Conservation (phyloP, 2,113 vertebrate genomes). For the Apus apus region DNA sequence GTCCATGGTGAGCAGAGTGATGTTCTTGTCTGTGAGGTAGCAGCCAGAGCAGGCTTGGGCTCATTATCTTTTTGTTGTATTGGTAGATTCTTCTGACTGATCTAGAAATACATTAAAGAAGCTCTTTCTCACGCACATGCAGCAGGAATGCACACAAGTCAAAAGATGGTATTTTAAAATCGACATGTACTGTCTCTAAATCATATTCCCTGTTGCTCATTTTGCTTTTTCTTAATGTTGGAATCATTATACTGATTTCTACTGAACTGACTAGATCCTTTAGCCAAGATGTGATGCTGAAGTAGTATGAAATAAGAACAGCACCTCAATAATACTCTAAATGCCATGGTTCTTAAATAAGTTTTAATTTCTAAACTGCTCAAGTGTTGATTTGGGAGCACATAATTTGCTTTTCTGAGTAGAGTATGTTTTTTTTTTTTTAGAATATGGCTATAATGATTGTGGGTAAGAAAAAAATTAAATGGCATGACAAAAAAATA, state of each 20-base stretch:
- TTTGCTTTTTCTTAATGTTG: slow-evolving; percentile 17
- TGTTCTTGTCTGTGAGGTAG: neutral
- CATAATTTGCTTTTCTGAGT: neutral
- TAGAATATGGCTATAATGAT: neutral
- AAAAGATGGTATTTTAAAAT: neutral
- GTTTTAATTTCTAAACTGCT: slow-evolving; percentile 35
- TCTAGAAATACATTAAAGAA: slow-evolving; percentile 1
- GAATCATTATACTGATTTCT: neutral
- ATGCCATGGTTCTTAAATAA: neutral
- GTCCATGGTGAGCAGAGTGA: neutral
- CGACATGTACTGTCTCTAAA: neutral
- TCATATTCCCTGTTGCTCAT: slow-evolving; percentile 6
- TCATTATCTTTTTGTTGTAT: neutral
- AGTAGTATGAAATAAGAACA: neutral
- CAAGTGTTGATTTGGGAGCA: slow-evolving; percentile 3
- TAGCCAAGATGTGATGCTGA: neutral
- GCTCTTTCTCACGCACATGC: neutral
- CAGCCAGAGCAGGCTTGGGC: neutral
- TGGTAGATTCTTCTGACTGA: neutral
- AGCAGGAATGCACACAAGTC: neutral
- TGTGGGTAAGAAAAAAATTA: neutral
- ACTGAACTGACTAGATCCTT: neutral
- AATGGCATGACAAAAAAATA: neutral
- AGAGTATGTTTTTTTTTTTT: rapidly evolving
- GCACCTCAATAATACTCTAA: neutral